A percentile compares a stretch with the other conserved stretches of the same genome.
These are phyloP conservation scores for Ataeniobius toweri DNA, from an alignment of 2,797 vertebrate species.

Conservation along the genomic window DNA sequence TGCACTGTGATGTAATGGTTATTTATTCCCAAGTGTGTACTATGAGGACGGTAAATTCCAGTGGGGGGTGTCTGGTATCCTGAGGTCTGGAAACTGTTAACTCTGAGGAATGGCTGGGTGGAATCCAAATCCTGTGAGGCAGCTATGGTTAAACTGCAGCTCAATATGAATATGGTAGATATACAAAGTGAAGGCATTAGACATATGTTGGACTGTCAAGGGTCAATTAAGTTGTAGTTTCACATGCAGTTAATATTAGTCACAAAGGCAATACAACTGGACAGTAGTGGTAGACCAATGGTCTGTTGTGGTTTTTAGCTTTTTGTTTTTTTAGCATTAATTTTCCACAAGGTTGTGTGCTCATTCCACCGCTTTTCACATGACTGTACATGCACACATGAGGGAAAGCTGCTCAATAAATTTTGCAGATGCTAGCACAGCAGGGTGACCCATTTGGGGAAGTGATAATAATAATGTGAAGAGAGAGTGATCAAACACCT, in stretches of 20 bases:
- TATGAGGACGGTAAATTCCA: slow-evolving; percentile 57
- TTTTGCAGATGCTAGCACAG: background rate
- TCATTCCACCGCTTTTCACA: background rate
- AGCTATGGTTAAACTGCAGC: slow-evolving; percentile 19
- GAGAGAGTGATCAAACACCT: background rate
- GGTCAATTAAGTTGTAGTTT: background rate
- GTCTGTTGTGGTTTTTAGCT: background rate
- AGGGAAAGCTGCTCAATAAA: background rate
- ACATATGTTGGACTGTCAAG: slow-evolving; percentile 7
- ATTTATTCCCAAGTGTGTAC: slow-evolving; percentile 41
- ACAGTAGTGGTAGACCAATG: too few relatives aligned
- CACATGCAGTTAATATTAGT: slow-evolving; percentile 1
- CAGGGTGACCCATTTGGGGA: background rate
- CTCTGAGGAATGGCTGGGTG: slow-evolving; percentile 25
- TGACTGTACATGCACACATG: background rate
- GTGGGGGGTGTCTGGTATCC: slow-evolving; percentile 56
- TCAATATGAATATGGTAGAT: slow-evolving; percentile 23
- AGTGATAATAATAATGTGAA: background rate
- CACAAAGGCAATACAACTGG: background rate
- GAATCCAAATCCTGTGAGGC: slow-evolving; percentile 48
- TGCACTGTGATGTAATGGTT: slow-evolving; percentile 39
- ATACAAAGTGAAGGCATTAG: slow-evolving; percentile 13
- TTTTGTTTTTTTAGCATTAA: background rate
- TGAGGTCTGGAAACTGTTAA: slow-evolving; percentile 63
- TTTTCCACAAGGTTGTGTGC: background rate